Conservation (phyloP, 2,888 invertebrate genomes). For the Polia nebulosa region DNA sequence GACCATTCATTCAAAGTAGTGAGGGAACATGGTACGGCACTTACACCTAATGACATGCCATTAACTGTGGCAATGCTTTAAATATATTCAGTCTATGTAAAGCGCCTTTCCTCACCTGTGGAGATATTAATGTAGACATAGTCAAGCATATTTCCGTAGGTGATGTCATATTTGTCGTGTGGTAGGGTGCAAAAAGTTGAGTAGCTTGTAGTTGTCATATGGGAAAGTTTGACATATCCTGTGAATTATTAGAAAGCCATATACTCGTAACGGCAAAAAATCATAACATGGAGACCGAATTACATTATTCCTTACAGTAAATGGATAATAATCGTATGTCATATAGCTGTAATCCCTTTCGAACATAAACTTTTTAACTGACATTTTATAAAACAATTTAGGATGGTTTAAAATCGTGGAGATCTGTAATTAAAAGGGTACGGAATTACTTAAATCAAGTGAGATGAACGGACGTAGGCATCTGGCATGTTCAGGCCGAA, state of each 20-base stretch:
- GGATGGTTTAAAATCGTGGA: slow-evolving; percentile 34
- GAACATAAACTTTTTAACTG: slow-evolving; percentile 24
- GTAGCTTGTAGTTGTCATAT: not conserved
- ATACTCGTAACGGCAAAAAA: not conserved
- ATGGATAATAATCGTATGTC: not conserved
- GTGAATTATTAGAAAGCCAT: not conserved
- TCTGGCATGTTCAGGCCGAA: slow-evolving; percentile 29
- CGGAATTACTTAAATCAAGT: slow-evolving; percentile 49
- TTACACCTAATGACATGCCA: slow-evolving; percentile 64
- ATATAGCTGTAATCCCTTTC: slow-evolving; percentile 10
- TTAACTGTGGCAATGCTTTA: slow-evolving; percentile 63
- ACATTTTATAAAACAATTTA: slow-evolving; percentile 43
- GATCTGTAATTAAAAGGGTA: slow-evolving; percentile 44
- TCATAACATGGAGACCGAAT: not conserved
- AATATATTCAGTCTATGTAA: slow-evolving; percentile 56
- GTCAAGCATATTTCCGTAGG: slow-evolving; percentile 29
- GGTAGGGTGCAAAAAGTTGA: not conserved
- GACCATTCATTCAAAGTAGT: slow-evolving; percentile 56
- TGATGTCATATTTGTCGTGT: slow-evolving; percentile 20
- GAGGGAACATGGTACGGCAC: slow-evolving; percentile 64
- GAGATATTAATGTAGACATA: slow-evolving; percentile 40
- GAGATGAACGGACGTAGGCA: slow-evolving; percentile 40
- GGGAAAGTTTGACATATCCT: not conserved
- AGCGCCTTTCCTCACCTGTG: slow-evolving; percentile 45
- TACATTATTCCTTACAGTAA: not conserved